Base-by-base conservation (phyloP, 1,140 invertebrate genomes). In the Drosophila kanapiae region DNA sequence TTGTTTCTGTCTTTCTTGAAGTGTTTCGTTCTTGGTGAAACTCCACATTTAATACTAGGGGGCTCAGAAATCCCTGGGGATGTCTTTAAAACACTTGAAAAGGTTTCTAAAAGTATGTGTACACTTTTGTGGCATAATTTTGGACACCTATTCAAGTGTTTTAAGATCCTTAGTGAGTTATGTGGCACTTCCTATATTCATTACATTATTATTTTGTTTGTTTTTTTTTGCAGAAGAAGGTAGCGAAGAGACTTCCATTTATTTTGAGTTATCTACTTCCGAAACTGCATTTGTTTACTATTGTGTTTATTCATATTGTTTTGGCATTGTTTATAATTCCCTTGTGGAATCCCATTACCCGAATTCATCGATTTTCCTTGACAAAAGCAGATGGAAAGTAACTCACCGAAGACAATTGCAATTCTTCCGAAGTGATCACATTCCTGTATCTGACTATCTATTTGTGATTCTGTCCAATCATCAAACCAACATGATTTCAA, bases 401-500 rank as follows among this genome's bases (percentile, higher is more conserved):
- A 38, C 18, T 37, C 53, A 54, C 51, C 51, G 51, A 54, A 54
- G 53, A 37, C 16, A 10, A 23, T 54, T 54, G 51, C 33, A 6
- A 54, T 54, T 54, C 53, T 54, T 54, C 8, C 2, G 13, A 27
- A 27, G 18, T 38, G 53, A 54, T 54, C 33, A 56, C 53, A 23
- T 56, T 56, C 35, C 53, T 23, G 18, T 23, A 54, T 40, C 31
- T 9, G 11, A 31, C 13, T 31, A 33, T 57, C 27, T 23, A 45
- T 35, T 45, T 38, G 14, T 72, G 29, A 43, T 38, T 70, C 14
- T 62, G 16, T 64, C 53, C 54, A 18, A 29, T 27, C 57, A 60
- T 53, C 42, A 62, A 23, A 56, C 16, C 37, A 42, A 63, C 31
- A 29, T 56, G 18, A 57, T 27, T 38, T 13, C 35, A 56, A 38